Percentiles rank a stretch among this genome's conserved stretches.
Evolutionary conservation across 64 coral and sea anemone genomes (phyloP).

Genomic region (Actinia tenebrosa): DNA sequence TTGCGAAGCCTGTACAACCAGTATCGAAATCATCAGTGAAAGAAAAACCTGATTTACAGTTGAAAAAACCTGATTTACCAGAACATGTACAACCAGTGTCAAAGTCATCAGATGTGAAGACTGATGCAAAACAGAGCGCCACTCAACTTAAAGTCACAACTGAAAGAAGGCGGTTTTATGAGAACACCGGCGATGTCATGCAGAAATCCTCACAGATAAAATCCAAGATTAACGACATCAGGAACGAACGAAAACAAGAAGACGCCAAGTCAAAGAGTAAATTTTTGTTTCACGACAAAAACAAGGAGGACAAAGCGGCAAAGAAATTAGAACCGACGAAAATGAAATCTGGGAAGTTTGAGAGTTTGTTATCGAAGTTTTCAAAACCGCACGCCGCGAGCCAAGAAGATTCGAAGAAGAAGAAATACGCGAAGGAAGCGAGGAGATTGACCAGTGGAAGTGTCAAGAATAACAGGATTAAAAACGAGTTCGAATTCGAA

Average conservation of each 20-base stretch:
- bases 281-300: background rate
- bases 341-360: background rate
- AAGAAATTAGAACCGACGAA: background rate
- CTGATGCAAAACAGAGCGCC: background rate
- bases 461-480: background rate
- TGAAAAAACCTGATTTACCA: background rate
- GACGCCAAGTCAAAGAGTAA: background rate
- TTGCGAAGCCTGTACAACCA: background rate
- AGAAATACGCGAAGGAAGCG: background rate
- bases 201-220: background rate
- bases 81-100: background rate
- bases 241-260: background rate
- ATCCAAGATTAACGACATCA: background rate
- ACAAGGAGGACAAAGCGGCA: background rate
- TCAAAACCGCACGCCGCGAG: background rate
- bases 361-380: background rate
- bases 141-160: background rate
- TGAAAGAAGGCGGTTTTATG: background rate
- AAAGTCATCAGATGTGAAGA: background rate
- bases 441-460: background rate
- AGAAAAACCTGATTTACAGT: background rate
- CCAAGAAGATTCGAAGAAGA: background rate
- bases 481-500: background rate
- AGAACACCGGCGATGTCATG: background rate
- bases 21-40: background rate